These are phyloP conservation scores for Drosophila pallidifrons DNA, from an alignment of 1,140 invertebrate genomes.

Conservation along the genomic window DNA sequence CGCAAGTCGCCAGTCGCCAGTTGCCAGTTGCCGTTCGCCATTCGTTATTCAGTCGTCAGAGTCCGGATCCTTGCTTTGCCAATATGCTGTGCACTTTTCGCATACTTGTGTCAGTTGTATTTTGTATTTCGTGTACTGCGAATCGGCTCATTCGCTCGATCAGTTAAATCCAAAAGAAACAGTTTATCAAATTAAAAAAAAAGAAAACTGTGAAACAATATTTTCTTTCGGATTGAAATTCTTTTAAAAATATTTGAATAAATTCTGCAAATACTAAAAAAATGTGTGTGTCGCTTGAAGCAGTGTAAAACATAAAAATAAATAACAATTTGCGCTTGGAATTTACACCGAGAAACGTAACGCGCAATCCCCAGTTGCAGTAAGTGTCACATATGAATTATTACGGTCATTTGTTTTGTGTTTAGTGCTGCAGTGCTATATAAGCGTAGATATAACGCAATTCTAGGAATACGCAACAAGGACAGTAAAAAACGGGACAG, in stretches of 20 bases:
- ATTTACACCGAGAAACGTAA: background rate
- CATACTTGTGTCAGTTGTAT: constrained; percentile 60
- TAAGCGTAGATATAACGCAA: background rate
- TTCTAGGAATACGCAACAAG: background rate
- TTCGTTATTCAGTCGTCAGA: constrained; percentile 16
- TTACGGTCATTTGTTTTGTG: constrained; percentile 15
- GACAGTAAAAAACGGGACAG: constrained; percentile 4
- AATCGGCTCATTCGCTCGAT: constrained; percentile 42
- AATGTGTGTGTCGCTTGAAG: background rate
- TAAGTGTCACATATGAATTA: constrained; percentile 37
- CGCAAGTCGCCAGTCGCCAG: constrained; percentile 13
- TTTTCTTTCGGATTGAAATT: background rate
- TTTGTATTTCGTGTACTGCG: constrained; percentile 60
- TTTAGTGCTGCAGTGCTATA: constrained; percentile 13
- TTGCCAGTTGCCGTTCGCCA: constrained; percentile 18
- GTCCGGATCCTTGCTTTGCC: constrained; percentile 1
- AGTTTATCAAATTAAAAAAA: background rate
- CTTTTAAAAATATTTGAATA: background rate
- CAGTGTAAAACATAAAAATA: background rate
- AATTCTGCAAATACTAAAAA: background rate
- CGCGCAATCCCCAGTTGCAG: constrained; percentile 14
- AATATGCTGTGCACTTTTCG: constrained; percentile 42
- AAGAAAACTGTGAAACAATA: background rate
- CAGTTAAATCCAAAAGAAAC: background rate
- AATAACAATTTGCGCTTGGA: constrained; percentile 13